Percentiles rank a stretch among this genome's conserved stretches.
phyloP scores from a whole-genome alignment of 1,140 invertebrate species.

The Aphis gossypii region DNA sequence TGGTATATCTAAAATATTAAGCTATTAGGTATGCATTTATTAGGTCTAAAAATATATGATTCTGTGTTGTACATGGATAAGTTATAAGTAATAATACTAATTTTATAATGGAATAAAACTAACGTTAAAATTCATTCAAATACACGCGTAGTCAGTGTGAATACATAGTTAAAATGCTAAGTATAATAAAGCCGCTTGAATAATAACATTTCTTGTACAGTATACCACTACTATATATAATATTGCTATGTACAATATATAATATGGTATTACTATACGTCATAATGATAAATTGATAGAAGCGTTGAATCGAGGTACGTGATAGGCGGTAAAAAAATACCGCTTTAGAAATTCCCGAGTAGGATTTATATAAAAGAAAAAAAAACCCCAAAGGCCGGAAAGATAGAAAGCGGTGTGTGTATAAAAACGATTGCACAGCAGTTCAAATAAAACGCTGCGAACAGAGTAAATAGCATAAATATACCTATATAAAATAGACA shows the following conservation, averaged over 20 bases:
- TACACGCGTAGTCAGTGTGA: not conserved
- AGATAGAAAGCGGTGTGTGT: not conserved
- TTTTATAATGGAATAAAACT: not conserved
- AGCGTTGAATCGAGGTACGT: not conserved
- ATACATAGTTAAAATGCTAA: not conserved
- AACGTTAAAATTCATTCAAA: not conserved
- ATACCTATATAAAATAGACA: not conserved
- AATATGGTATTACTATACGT: not conserved
- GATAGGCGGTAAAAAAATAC: slow-evolving; percentile 4
- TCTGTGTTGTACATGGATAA: not conserved
- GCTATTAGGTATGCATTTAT: not conserved
- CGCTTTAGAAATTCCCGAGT: not conserved
- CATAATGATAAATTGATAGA: not conserved
- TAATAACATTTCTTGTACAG: not conserved
- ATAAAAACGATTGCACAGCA: slow-evolving; percentile 4
- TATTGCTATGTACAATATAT: not conserved
- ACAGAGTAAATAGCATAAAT: not conserved
- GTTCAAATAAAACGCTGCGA: not conserved
- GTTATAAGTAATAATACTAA: too few relatives aligned
- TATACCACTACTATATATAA: not conserved
- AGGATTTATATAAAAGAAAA: not conserved
- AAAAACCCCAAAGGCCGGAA: not conserved
- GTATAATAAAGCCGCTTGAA: not conserved
- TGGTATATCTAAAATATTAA: not conserved
- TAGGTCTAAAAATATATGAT: not conserved